Base-by-base conservation (phyloP, 2,797 vertebrate species). In the Esox masquinongy region DNA sequence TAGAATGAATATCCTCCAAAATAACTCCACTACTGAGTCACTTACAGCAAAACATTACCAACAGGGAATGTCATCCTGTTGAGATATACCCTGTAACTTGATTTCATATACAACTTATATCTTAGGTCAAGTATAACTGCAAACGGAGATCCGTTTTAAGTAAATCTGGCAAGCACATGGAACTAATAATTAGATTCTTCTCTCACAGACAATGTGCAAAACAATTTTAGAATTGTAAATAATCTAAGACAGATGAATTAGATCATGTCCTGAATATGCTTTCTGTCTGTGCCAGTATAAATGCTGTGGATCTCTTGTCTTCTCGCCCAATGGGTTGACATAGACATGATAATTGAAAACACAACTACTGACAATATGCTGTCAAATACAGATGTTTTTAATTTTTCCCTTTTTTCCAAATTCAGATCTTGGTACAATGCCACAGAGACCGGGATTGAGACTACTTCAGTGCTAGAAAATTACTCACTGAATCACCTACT, bases 301-400 rank as follows among this genome's bases (percentile, higher is more conserved):
- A 59, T 22, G 56, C 19, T 1, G 56, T 59, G 56, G 56, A 59
- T 59, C 7, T 59, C n/a, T 59, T 7, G 56, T 12, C 56, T 22
- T 24, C n/a, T 59, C 12, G n/a, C 56, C 56, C 56, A 61, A 61
- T 61, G 22, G 56, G 56, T 61, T 24, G 56, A 26, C 56, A 24
- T 12, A 24, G 56, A 61, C 22, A 73, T 73, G 36, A 73, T 73
- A 36, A 73, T 59, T 63, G 56, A 73, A 73, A 73, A 63, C 72
- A 73, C 56, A 63, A 36, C 72, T 12, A 39, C 61, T 59, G 31
- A 56, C 34, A 63, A 24, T 12, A 14, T 61, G 22, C 24, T 61
- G 56, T 61, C n/a, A 61, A 61, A 61, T 12, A 61, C 22, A 24
- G 56, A 61, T 24, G 56, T 61, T 61, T 12, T 8, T 4, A 61